phyloP scores from a whole-genome alignment of 2,797 vertebrate species.

The Thripadectes ignobilis region DNA sequence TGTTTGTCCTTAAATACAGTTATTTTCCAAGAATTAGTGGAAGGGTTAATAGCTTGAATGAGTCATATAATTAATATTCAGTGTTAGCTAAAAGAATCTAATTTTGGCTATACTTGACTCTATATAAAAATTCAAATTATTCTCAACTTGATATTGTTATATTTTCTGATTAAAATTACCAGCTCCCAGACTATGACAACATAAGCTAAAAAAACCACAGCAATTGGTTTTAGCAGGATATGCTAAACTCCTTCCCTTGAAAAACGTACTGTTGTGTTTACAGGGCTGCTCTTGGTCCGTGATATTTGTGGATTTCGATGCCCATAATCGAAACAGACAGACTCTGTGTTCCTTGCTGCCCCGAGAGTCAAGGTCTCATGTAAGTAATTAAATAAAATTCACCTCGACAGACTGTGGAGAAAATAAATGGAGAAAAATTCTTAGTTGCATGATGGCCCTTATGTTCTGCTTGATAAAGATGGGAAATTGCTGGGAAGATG shows the following conservation, averaged over 20 bases:
- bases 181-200: not conserved
- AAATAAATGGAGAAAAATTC: not conserved
- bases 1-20: not conserved
- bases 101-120: not conserved
- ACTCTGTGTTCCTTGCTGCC: slow-evolving; percentile 93
- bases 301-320: slow-evolving; percentile 98
- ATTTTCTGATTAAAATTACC: not conserved
- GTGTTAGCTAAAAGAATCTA: not conserved
- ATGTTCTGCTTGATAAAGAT: not conserved
- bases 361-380: slow-evolving; percentile 94
- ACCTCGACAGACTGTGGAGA: not conserved
- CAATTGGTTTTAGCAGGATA: not conserved
- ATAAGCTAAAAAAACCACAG: not conserved
- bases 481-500: not conserved
- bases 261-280: not conserved
- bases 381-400: slow-evolving; percentile 76
- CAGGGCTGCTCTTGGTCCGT: slow-evolving; percentile 97
- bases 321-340: slow-evolving; percentile 96
- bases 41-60: not conserved
- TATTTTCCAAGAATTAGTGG: not conserved
- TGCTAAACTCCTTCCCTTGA: not conserved
- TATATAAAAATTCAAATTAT: not conserved
- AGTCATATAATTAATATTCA: not conserved
- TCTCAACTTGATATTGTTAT: not conserved
- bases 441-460: not conserved